Conservation (phyloP, 2,797 vertebrate species). For the Hylomyscus alleni region DNA sequence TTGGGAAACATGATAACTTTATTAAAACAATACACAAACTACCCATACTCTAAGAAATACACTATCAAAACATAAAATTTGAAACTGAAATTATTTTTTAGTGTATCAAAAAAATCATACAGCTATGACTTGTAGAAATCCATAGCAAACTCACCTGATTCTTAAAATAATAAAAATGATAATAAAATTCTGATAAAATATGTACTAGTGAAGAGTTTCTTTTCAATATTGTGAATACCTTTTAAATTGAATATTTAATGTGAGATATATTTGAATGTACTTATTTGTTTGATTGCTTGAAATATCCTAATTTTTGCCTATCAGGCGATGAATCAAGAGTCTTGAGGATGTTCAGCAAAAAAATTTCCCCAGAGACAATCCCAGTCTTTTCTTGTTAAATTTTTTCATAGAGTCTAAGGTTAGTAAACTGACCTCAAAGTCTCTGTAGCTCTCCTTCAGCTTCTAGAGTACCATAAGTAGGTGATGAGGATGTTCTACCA, state of each 20-base stretch:
- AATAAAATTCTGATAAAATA: background rate
- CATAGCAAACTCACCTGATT: background rate
- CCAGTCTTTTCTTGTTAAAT: too few relatives aligned
- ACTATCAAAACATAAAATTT: background rate
- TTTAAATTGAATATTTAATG: background rate
- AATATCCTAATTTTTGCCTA: background rate
- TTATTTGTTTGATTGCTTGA: background rate
- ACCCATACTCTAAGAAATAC: background rate
- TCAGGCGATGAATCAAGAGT: too few relatives aligned
- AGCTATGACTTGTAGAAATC: background rate
- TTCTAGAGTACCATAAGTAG: background rate
- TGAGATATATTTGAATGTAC: background rate
- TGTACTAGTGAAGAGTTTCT: background rate
- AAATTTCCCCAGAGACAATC: background rate
- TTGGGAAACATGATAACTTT: background rate
- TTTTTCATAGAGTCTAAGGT: background rate
- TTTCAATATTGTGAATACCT: background rate
- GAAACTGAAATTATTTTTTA: background rate
- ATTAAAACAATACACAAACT: background rate
- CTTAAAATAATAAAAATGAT: background rate
- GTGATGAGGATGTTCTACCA: rapidly evolving
- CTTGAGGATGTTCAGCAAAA: background rate
- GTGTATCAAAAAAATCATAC: background rate
- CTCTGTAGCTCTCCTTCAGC: background rate
- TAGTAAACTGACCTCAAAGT: background rate